Base-by-base conservation (phyloP, 2,113 vertebrate genomes). In the Lepisosteus oculatus region DNA sequence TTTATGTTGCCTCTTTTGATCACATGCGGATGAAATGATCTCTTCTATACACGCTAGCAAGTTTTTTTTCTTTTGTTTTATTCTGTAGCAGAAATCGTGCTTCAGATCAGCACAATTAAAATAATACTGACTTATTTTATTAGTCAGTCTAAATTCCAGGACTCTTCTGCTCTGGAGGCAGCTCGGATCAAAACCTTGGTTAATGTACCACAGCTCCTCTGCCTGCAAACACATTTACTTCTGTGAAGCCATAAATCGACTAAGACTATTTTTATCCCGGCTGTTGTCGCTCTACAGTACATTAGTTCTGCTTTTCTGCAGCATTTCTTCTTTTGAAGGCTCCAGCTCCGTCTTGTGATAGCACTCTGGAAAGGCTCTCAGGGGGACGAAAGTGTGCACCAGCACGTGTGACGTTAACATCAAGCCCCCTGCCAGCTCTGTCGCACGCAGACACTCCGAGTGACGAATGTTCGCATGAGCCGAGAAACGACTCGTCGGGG, bases 171-270 rank as follows among this genome's bases (percentile, higher is more conserved):
- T 62, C 43, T 71, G 8, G 55, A 55, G 47, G 44, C 41, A 68
- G 47, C 13, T 51, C 65, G 65, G 56, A 72, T 72, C 70, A 56
- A 43, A 42, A 54, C 29, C 43, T 13, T 64, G 45, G 57, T 68
- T 73, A 67, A 43, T 68, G 72, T 68, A 45, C 64, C 70, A 17
- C 61, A 71, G 9, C 55, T 54, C 5, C 55, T 72, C 55, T 44
- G 65, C 65, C 72, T 51, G 72, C 43, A 66, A 73, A 73, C 56
- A 61, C 47, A n/a, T 73, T 68, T 73, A 61, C 56, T 65, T 3
- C 65, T 43, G 8, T 17, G 43, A 68, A 17, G 44, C 65, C 72
- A 61, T 61, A 41, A 68, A 41, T 61, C n/a, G 65, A 17, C 72
- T 68, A 67, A 29, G 29, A 29, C 29, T 29, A 9, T 73, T 73